phyloP scores from a whole-genome alignment of 2,113 vertebrate genomes.

The Myrmophylax atrothorax region DNA sequence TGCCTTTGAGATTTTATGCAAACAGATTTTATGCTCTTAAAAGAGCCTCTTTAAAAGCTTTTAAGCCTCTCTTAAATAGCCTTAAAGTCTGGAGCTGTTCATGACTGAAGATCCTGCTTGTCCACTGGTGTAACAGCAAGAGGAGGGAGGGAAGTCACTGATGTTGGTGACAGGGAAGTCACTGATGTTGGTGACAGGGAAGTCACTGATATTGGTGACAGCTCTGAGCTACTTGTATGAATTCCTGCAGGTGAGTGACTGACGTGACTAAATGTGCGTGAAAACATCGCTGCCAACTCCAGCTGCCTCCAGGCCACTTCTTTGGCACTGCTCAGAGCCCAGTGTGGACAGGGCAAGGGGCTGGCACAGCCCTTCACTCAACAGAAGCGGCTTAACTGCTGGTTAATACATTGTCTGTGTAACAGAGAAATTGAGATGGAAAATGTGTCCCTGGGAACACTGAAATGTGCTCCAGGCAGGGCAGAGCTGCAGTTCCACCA shows the following conservation, averaged over 20 bases:
- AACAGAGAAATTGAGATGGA: not conserved
- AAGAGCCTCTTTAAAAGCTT: not conserved
- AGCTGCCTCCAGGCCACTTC: not conserved
- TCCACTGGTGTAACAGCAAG: not conserved
- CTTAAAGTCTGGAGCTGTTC: not conserved
- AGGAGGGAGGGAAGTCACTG: too few relatives aligned
- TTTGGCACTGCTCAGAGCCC: not conserved
- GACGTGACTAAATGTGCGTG: accelerated
- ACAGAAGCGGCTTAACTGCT: too few relatives aligned
- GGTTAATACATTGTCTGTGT: not conserved
- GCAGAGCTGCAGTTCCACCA: not conserved
- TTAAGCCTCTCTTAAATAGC: not conserved
- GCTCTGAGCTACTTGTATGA: not conserved
- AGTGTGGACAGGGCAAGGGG: not conserved
- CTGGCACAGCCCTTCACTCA: not conserved
- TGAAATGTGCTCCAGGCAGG: not conserved
- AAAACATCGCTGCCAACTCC: not conserved
- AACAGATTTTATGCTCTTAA: not conserved
- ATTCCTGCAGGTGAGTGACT: not conserved
- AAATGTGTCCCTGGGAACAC: not conserved
- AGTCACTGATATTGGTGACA: not conserved
- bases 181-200: too few relatives aligned
- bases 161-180: too few relatives aligned
- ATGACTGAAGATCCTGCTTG: not conserved
- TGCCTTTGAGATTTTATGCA: not conserved